A percentile compares a stretch with the other conserved stretches of the same genome.
phyloP scores from a whole-genome alignment of 2,797 vertebrate species.

The Danio jaintianensis region DNA sequence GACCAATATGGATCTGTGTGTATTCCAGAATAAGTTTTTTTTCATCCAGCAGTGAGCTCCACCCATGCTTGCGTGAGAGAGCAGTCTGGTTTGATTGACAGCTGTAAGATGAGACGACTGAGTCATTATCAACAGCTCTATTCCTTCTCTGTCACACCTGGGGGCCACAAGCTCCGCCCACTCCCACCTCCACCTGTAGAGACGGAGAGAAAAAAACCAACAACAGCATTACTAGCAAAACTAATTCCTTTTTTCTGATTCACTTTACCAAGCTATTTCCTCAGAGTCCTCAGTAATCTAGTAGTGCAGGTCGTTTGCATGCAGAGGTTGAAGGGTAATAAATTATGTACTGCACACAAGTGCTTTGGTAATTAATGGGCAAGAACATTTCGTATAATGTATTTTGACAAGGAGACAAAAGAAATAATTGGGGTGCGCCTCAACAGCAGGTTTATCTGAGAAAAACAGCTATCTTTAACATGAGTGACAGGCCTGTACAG shows the following conservation, averaged over 20 bases:
- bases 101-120: slow-evolving; percentile 37
- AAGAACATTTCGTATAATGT: slow-evolving; percentile 24
- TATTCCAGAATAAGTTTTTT: neutral
- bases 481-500: slow-evolving; percentile 12
- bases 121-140: slow-evolving; percentile 32
- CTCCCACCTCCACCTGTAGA: neutral
- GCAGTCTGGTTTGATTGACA: slow-evolving; percentile 31
- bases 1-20: neutral
- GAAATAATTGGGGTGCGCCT: slow-evolving; percentile 31
- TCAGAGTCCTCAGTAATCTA: neutral
- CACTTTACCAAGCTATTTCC: neutral
- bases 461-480: slow-evolving; percentile 17
- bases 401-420: slow-evolving; percentile 35
- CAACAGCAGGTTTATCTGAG: slow-evolving; percentile 20
- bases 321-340: slow-evolving; percentile 2
- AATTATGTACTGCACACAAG: slow-evolving; percentile 12
- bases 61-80: slow-evolving; percentile 47
- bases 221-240: neutral
- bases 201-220: neutral
- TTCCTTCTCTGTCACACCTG: slow-evolving; percentile 17
- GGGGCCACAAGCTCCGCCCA: slow-evolving; percentile 32
- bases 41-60: slow-evolving; percentile 20
- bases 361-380: slow-evolving; percentile 17
- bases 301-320: slow-evolving; percentile 8
- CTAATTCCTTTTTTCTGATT: neutral